Conservation (phyloP, 2,888 invertebrate genomes). For the Drosophila formosana region DNA sequence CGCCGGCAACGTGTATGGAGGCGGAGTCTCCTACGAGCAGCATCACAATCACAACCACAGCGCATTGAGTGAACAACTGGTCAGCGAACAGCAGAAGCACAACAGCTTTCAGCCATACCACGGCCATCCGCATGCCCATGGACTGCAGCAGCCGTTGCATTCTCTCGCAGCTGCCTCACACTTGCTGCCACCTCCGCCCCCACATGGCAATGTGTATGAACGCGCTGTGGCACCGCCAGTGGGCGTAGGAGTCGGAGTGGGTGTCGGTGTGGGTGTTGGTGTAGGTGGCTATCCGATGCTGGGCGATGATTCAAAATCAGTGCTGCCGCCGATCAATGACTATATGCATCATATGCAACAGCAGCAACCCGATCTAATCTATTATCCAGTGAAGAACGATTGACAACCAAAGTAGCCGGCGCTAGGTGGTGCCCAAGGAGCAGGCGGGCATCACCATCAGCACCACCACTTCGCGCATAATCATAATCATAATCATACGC, state of each 20-base stretch:
- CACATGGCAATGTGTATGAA: slow-evolving; percentile 79
- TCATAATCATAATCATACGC: slow-evolving; percentile 66
- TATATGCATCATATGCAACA: slow-evolving; percentile 84
- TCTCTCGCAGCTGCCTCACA: slow-evolving; percentile 67
- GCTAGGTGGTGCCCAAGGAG: slow-evolving; percentile 47
- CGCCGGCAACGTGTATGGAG: slow-evolving; percentile 65
- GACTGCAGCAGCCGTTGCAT: slow-evolving; percentile 70
- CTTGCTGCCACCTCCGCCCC: slow-evolving; percentile 78
- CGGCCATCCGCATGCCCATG: slow-evolving; percentile 68
- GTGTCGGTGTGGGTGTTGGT: slow-evolving; percentile 64
- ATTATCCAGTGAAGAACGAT: slow-evolving; percentile 85
- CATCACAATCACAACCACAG: slow-evolving; percentile 65
- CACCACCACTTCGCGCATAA: slow-evolving; percentile 65
- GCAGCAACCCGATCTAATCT: slow-evolving; percentile 83
- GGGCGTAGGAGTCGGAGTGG: slow-evolving; percentile 66
- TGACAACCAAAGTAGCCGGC: slow-evolving; percentile 82
- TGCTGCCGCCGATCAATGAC: slow-evolving; percentile 84
- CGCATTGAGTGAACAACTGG: slow-evolving; percentile 71
- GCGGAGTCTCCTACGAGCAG: slow-evolving; percentile 66
- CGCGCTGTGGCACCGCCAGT: slow-evolving; percentile 64
- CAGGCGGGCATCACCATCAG: slow-evolving; percentile 41
- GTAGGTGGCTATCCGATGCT: slow-evolving; percentile 76
- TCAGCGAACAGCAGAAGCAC: slow-evolving; percentile 81
- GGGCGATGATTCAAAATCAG: slow-evolving; percentile 82
- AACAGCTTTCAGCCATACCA: slow-evolving; percentile 84